Evolutionary conservation across 1,140 invertebrate species (phyloP).

Genomic region (Bombus cullumanus): DNA sequence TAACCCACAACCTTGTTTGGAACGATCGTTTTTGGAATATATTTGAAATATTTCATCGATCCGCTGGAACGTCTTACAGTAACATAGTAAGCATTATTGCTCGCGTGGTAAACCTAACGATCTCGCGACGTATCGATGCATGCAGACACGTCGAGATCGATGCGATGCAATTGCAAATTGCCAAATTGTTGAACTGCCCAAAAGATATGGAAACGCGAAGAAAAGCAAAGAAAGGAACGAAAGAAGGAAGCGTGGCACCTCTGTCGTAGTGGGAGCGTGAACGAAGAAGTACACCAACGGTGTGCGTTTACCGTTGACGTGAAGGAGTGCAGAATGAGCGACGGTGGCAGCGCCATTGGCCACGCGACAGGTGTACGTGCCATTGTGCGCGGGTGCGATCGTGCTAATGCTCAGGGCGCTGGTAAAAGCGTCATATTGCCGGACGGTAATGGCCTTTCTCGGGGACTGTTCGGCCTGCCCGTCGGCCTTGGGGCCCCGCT

Average conservation of each 20-base stretch:
- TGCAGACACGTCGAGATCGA: slow-evolving; percentile 22
- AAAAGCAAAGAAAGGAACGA: background rate
- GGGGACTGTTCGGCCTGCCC: slow-evolving; percentile 64
- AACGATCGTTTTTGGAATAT: background rate
- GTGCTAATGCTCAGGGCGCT: slow-evolving; percentile 86
- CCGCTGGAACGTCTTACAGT: background rate
- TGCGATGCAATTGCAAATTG: background rate
- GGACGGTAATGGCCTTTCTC: slow-evolving; percentile 83
- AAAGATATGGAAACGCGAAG: background rate
- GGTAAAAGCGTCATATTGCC: slow-evolving; percentile 87
- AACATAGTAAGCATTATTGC: background rate
- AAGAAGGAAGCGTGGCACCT: background rate
- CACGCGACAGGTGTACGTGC: slow-evolving; percentile 88
- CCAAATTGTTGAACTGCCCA: background rate
- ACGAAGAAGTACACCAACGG: slow-evolving; percentile 73
- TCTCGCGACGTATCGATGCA: slow-evolving; percentile 40
- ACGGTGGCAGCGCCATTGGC: slow-evolving; percentile 85
- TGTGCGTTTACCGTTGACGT: slow-evolving; percentile 85
- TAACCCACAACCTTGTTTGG: background rate
- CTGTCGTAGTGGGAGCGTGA: slow-evolving; percentile 35
- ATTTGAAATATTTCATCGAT: background rate
- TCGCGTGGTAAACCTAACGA: slow-evolving; percentile 1
- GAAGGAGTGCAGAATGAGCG: slow-evolving; percentile 85
- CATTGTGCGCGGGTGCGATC: slow-evolving; percentile 86
- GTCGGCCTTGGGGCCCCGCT: slow-evolving; percentile 54